Evolutionary conservation across 2,888 invertebrate species (phyloP).

Genomic region (Nipponacmea schrenckii): DNA sequence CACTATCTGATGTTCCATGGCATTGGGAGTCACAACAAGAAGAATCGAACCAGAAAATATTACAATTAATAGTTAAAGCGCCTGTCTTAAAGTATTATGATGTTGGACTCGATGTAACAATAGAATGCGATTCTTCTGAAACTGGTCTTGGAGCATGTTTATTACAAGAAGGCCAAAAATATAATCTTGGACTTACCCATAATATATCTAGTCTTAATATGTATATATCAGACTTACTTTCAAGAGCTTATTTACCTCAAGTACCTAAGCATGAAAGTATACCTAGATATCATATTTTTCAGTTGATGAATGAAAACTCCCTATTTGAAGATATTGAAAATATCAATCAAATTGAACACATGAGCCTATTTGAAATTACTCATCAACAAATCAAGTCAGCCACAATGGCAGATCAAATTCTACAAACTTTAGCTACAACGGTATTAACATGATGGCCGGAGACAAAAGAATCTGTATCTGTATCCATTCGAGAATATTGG

Average conservation of each 20-base stretch:
- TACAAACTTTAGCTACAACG: slow-evolving; percentile 20
- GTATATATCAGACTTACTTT: slow-evolving; percentile 35
- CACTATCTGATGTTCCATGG: slow-evolving; percentile 18
- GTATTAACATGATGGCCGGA: slow-evolving; percentile 23
- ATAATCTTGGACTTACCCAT: slow-evolving; percentile 25
- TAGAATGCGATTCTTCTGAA: slow-evolving; percentile 29
- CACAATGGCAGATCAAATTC: slow-evolving; percentile 11
- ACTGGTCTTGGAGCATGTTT: slow-evolving; percentile 29
- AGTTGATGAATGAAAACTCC: background rate
- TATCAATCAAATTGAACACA: slow-evolving; percentile 1
- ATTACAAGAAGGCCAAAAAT: slow-evolving; percentile 34
- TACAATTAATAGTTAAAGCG: slow-evolving; percentile 17
- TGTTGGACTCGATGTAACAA: slow-evolving; percentile 24
- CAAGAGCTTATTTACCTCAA: slow-evolving; percentile 29
- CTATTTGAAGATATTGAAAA: background rate
- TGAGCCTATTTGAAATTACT: background rate
- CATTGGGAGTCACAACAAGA: slow-evolving; percentile 26
- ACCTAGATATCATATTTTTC: slow-evolving; percentile 4
- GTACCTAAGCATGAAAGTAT: slow-evolving; percentile 3
- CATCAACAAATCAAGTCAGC: slow-evolving; percentile 8
- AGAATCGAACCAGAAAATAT: slow-evolving; percentile 22
- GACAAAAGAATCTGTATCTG: slow-evolving; percentile 13
- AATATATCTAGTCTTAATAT: slow-evolving; percentile 27
- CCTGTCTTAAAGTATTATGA: slow-evolving; percentile 30
- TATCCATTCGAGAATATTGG: slow-evolving; percentile 19